These are phyloP conservation scores for Calliopsis andreniformis DNA, from an alignment of 1,140 invertebrate genomes.

Conservation along the genomic window DNA sequence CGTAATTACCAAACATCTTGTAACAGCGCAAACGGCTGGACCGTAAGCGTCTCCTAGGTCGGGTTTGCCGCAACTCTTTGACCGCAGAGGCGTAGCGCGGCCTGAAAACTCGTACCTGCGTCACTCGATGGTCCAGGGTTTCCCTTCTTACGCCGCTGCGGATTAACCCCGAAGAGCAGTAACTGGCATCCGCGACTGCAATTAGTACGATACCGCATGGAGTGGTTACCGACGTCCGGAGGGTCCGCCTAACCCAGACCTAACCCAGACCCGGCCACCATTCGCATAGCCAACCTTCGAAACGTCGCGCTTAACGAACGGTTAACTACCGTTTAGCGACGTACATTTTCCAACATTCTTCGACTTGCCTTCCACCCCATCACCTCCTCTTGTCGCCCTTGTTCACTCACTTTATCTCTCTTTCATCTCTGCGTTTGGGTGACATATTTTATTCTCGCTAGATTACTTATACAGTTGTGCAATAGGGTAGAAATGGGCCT, in stretches of 20 bases:
- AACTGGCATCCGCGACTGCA: conserved; percentile 79
- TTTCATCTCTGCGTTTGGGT: too few species aligned
- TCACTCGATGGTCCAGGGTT: conserved; percentile 12
- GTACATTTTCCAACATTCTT: not conserved
- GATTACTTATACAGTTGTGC: too few species aligned
- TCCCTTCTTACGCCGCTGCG: conserved; percentile 71
- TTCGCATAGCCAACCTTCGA: conserved; percentile 67
- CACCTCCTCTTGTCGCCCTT: too few species aligned
- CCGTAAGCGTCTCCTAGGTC: conserved; percentile 54
- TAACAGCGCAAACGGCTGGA: conserved; percentile 68
- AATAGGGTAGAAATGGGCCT: too few species aligned
- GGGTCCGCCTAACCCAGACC: conserved; percentile 54
- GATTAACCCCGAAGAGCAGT: conserved; percentile 78
- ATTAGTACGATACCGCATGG: conserved; percentile 79
- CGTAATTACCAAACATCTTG: conserved; percentile 76
- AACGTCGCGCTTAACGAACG: conserved; percentile 69
- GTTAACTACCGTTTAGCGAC: conserved; percentile 66
- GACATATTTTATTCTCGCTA: too few species aligned
- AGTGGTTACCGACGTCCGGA: conserved; percentile 68
- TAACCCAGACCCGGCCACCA: conserved; percentile 55
- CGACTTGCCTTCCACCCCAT: too few species aligned
- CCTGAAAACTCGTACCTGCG: conserved; percentile 18
- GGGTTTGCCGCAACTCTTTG: conserved; percentile 71
- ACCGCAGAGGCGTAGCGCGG: conserved; percentile 65
- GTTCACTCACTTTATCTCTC: too few species aligned